Evolutionary conservation across 1,140 invertebrate species (phyloP).

Genomic region (Diachasmimorpha longicaudata): DNA sequence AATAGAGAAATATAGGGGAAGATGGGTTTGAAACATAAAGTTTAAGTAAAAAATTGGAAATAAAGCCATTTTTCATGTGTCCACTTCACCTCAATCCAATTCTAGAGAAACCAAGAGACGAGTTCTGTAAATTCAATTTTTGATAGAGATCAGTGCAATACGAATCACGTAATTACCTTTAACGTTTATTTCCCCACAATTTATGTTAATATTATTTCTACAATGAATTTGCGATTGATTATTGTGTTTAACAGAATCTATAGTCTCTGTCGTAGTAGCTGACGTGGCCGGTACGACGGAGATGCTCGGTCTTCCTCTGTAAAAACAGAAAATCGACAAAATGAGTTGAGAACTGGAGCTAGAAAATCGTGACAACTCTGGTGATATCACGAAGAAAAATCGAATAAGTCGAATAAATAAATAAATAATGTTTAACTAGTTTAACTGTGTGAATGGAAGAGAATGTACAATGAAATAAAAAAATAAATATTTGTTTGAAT

Average conservation of each 20-base stretch:
- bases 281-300: slow-evolving; percentile 71
- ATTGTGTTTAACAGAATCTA: slow-evolving; percentile 64
- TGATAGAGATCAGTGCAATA: neutral
- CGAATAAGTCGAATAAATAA: too few species aligned
- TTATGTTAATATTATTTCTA: slow-evolving; percentile 19
- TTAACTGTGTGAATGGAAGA: too few species aligned
- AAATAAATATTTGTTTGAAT: too few species aligned
- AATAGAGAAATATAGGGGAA: too few species aligned
- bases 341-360: neutral
- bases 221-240: neutral
- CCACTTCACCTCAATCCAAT: too few species aligned
- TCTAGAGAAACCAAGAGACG: neutral
- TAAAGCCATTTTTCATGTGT: too few species aligned
- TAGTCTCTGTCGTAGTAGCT: slow-evolving; percentile 72
- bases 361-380: too few species aligned
- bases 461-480: too few species aligned
- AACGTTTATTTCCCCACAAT: slow-evolving; percentile 13
- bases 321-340: slow-evolving; percentile 28
- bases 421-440: too few species aligned
- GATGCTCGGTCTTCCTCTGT: slow-evolving; percentile 64
- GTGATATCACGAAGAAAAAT: too few species aligned
- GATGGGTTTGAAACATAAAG: too few species aligned
- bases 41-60: too few species aligned
- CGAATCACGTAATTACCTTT: neutral
- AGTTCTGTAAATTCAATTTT: neutral